These are phyloP conservation scores for Mycetomoellerius zeteki DNA, from an alignment of 1,140 invertebrate genomes.

Conservation along the genomic window DNA sequence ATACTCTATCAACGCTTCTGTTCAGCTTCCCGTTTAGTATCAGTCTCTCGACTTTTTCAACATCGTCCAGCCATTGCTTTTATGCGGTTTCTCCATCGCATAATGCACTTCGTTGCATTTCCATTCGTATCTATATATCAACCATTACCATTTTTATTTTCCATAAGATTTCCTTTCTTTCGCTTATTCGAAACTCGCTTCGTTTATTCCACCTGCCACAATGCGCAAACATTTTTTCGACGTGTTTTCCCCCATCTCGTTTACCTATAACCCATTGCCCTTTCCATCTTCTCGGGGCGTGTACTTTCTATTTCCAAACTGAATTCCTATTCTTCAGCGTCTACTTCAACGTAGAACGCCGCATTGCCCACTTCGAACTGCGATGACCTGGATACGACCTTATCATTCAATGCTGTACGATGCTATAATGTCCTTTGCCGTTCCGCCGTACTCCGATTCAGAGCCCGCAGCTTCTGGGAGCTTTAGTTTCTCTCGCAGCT, in stretches of 20 bases:
- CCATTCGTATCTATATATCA: constrained; percentile 4
- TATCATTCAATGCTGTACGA: constrained; percentile 29
- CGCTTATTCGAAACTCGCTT: background rate
- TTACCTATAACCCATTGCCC: background rate
- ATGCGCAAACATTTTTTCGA: background rate
- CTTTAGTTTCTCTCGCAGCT: constrained; percentile 44
- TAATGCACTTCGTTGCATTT: constrained; percentile 51
- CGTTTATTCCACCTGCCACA: background rate
- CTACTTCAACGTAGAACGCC: background rate
- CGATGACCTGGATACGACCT: constrained; percentile 29
- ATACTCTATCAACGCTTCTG: background rate
- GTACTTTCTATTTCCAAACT: background rate
- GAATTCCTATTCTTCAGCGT: constrained; percentile 31
- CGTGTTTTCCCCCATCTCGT: background rate
- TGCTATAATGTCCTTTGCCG: constrained; percentile 18
- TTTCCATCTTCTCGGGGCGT: background rate
- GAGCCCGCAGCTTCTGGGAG: constrained; percentile 35
- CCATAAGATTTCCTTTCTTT: background rate
- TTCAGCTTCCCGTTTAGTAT: constrained; percentile 16
- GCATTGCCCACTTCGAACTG: constrained; percentile 1
- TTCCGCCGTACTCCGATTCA: constrained; percentile 2
- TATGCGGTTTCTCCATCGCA: constrained; percentile 28
- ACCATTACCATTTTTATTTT: constrained; percentile 55
- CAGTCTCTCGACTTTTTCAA: background rate
- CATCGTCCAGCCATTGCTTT: constrained; percentile 20